A percentile compares a stretch with the other conserved stretches of the same genome.
Conservation (phyloP, 2,888 invertebrate genomes). For the Deilephila porcellus region DNA sequence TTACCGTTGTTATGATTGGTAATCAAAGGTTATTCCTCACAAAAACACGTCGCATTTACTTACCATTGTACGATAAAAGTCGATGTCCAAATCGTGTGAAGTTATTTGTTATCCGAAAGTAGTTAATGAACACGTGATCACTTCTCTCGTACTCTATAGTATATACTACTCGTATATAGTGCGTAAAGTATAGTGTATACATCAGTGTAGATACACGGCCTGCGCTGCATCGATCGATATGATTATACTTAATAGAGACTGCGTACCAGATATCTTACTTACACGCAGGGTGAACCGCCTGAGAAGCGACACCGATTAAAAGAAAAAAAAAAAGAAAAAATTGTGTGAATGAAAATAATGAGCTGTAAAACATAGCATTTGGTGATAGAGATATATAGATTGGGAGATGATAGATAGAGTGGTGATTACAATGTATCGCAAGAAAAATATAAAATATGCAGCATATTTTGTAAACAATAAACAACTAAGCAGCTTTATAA, state of each 20-base stretch:
- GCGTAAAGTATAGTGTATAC: neutral
- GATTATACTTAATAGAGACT: conserved; percentile 75
- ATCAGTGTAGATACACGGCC: neutral
- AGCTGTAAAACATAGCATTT: no score
- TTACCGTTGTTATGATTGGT: no score
- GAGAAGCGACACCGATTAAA: neutral
- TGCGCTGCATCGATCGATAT: conserved; percentile 55
- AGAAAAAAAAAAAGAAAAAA: neutral
- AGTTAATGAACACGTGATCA: conserved; percentile 18
- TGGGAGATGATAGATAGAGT: no score
- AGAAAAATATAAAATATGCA: no score
- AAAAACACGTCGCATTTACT: neutral
- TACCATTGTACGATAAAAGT: neutral
- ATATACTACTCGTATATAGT: no score
- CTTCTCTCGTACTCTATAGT: neutral
- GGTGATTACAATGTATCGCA: no score
- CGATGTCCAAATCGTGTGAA: neutral
- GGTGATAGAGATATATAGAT: no score
- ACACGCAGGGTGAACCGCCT: conserved; percentile 46
- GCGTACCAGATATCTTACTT: conserved; percentile 67
- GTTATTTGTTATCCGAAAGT: neutral
- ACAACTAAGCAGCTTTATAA: no score
- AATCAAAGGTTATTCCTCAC: neutral
- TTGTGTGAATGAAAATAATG: neutral
- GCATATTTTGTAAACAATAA: no score